Evolutionary conservation across 1,140 invertebrate species (phyloP).

Genomic region (Sminthurinus signatus): DNA sequence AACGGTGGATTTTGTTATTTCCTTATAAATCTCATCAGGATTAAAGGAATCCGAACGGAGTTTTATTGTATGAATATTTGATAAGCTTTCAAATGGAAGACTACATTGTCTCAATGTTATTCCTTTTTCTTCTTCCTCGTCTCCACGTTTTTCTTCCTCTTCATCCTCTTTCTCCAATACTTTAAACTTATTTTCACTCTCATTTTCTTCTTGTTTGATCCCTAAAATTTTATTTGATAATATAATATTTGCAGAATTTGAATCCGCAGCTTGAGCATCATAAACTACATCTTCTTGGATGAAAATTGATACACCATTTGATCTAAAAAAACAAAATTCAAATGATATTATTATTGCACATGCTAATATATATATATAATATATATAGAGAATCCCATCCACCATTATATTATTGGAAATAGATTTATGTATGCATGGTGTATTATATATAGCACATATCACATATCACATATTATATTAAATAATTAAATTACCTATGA

Average conservation of each 20-base stretch:
- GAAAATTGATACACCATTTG: slow-evolving; percentile 36
- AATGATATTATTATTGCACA: no score
- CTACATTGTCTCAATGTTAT: slow-evolving; percentile 1
- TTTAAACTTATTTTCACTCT: neutral
- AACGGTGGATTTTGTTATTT: slow-evolving; percentile 12
- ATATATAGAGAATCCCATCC: no score
- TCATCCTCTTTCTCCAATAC: neutral
- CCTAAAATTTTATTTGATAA: neutral
- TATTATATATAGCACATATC: no score
- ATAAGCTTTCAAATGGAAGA: slow-evolving; percentile 32
- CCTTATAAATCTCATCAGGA: neutral
- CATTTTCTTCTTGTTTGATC: neutral
- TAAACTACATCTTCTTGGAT: slow-evolving; percentile 27
- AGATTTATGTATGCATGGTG: no score
- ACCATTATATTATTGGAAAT: neutral
- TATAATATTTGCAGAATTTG: neutral
- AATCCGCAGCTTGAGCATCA: neutral
- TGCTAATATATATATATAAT: no score
- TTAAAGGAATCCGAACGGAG: neutral
- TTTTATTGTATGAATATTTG: slow-evolving; percentile 28
- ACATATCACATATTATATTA: no score
- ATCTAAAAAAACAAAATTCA: slow-evolving; percentile 23
- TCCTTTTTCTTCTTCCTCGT: neutral
- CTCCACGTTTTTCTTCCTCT: neutral
- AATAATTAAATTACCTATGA: slow-evolving; percentile 20